Evolutionary conservation across 2,113 vertebrate species (phyloP), one percentile per base, ranked within the genome.

Genomic region (Poeciliopsis turrubarensis): DNA sequence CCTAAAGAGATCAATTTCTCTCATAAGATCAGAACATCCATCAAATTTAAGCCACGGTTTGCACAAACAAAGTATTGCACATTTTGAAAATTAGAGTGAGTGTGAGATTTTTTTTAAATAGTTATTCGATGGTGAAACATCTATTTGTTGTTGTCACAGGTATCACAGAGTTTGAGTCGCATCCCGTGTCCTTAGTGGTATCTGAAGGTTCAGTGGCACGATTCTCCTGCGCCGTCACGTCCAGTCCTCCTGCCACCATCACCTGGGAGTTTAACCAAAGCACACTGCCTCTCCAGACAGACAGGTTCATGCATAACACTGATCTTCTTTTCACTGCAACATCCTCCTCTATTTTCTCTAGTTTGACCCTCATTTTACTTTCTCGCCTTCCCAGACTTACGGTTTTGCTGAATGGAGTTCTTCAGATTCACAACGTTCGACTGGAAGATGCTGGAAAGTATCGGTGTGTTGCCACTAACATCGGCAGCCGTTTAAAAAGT

Each of bases 231-330:
- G 94, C 94, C 60, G 95, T 98, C 87, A 94, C 91, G 44, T 95
- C 96, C 73, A 95, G 91, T 71, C 97, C 96, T 80, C 91, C 95
- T 68, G 95, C 96, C 29, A 84, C 94, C 73, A 95, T 99, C 89
- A 98, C 96, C 12, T 99, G 98, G 98, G 97, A 98, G 86, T 87
- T 96, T 65, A 98, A 99, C 87, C 95, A 96, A 86, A 98, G 95
- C 74, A 63, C 91, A 61, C 85, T 99, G 19, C 95, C 96, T 41
- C 66, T 95, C 61, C 88, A 93, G 29, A 88, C 92, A 72, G 95
- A 98, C 87, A 97, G 98, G 97, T 98, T 93, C 13, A 30, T n/a
- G 22, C 63, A 39, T 2, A 65, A 14, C 10, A 6, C 5, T 27
- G 54, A 1, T 25, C 5, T 75, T 77, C 44, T 1, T 44, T 31